Percentiles rank a stretch among this genome's conserved stretches.
These are phyloP conservation scores for Drosophila truncata DNA, from an alignment of 1,140 invertebrate genomes.

Conservation along the genomic window DNA sequence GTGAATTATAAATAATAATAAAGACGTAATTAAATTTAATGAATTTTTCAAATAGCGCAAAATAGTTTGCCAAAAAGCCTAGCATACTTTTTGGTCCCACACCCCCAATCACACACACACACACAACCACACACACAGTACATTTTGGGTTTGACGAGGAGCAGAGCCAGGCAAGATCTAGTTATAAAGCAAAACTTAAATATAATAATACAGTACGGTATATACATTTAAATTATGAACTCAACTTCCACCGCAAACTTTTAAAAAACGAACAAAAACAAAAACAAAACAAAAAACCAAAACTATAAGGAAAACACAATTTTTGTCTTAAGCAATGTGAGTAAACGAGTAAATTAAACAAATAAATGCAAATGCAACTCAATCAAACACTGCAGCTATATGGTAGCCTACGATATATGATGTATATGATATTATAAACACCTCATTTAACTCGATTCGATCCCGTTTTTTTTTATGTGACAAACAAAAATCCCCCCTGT, in stretches of 20 bases:
- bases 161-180: conserved; percentile 58
- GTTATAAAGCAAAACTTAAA: conserved; percentile 71
- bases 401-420: conserved; percentile 63
- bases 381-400: conserved; percentile 74
- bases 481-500: neutral
- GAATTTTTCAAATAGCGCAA: conserved; percentile 54
- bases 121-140: conserved; percentile 34
- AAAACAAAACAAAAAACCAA: conserved; percentile 43
- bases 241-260: conserved; percentile 80
- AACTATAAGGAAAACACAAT: conserved; percentile 66
- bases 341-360: conserved; percentile 62
- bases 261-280: conserved; percentile 61
- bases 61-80: conserved; percentile 56
- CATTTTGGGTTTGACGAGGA: conserved; percentile 69
- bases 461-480: conserved; percentile 23
- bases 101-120: conserved; percentile 42
- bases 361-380: conserved; percentile 77
- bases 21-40: conserved; percentile 79
- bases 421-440: conserved; percentile 47
- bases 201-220: conserved; percentile 70
- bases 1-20: conserved; percentile 72
- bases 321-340: conserved; percentile 77
- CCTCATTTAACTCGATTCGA: conserved; percentile 33
- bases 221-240: conserved; percentile 79
- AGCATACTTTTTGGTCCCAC: conserved; percentile 60